These are phyloP conservation scores for Gila orcuttii DNA, from an alignment of 2,113 vertebrate species.

Conservation along the genomic window DNA sequence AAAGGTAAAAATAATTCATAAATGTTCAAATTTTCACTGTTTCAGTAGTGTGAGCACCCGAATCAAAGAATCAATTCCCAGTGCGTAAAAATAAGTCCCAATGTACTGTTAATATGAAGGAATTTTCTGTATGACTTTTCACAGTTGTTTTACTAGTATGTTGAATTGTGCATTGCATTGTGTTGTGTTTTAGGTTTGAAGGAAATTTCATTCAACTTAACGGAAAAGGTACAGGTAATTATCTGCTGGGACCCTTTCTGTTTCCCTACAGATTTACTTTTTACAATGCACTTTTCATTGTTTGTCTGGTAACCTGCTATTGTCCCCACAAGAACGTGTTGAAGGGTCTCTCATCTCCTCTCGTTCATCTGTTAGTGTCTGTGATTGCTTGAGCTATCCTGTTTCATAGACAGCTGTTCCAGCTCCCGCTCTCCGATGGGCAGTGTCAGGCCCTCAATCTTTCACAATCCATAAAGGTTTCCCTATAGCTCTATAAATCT, in stretches of 20 bases:
- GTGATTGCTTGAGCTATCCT: neutral
- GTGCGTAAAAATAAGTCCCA: too few relatives aligned
- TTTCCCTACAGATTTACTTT: too few relatives aligned
- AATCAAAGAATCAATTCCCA: neutral
- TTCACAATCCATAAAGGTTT: slow-evolving; percentile 43
- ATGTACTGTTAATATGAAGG: too few relatives aligned
- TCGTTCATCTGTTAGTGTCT: neutral
- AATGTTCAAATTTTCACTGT: too few relatives aligned
- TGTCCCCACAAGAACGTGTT: neutral
- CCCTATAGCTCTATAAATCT: slow-evolving; percentile 50
- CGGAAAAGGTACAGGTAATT: too few relatives aligned
- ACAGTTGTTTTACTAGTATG: too few relatives aligned
- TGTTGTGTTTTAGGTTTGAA: too few relatives aligned
- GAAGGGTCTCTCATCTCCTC: neutral
- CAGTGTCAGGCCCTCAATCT: slow-evolving; percentile 21
- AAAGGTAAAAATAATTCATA: too few relatives aligned
- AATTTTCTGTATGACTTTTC: too few relatives aligned
- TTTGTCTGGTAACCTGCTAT: neutral
- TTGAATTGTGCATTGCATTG: too few relatives aligned
- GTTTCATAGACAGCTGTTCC: slow-evolving; percentile 21
- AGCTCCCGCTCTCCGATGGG: slow-evolving; percentile 14
- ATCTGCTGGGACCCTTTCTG: too few relatives aligned
- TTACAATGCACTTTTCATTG: neutral
- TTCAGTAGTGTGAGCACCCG: neutral
- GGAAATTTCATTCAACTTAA: too few relatives aligned